Conservation (phyloP, 2,888 invertebrate genomes). For the Cylindroiulus punctatus region DNA sequence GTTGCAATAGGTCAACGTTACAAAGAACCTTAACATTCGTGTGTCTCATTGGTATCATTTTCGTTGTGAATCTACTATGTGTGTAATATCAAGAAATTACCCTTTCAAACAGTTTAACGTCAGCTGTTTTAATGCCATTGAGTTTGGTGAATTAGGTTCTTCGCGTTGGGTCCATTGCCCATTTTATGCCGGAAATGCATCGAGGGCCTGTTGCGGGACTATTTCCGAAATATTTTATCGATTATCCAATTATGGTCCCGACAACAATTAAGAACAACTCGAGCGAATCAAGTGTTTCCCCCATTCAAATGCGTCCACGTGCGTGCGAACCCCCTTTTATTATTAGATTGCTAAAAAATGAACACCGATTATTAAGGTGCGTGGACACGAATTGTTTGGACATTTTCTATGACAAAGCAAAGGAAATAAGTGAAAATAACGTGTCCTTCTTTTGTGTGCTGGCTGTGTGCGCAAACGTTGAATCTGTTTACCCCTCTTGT, state of each 20-base stretch:
- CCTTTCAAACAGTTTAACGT: too few relatives aligned
- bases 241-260: neutral
- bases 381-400: constrained; percentile 1
- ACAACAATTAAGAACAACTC: neutral
- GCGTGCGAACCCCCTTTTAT: neutral
- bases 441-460: neutral
- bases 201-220: neutral
- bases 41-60: too few relatives aligned
- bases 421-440: constrained; percentile 2
- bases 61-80: too few relatives aligned
- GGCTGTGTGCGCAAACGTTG: neutral
- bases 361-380: constrained; percentile 18
- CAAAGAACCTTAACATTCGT: too few relatives aligned
- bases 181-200: neutral
- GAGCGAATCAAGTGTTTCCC: neutral
- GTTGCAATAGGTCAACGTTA: too few relatives aligned
- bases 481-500: neutral
- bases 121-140: too few relatives aligned
- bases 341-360: constrained; percentile 18
- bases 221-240: constrained; percentile 10
- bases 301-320: neutral
- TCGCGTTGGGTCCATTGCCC: neutral
- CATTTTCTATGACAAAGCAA: neutral
- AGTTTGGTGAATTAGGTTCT: too few relatives aligned
- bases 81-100: too few relatives aligned